These are phyloP conservation scores for Glyphotaelius pellucidus DNA, from an alignment of 2,888 invertebrate genomes.

Conservation along the genomic window DNA sequence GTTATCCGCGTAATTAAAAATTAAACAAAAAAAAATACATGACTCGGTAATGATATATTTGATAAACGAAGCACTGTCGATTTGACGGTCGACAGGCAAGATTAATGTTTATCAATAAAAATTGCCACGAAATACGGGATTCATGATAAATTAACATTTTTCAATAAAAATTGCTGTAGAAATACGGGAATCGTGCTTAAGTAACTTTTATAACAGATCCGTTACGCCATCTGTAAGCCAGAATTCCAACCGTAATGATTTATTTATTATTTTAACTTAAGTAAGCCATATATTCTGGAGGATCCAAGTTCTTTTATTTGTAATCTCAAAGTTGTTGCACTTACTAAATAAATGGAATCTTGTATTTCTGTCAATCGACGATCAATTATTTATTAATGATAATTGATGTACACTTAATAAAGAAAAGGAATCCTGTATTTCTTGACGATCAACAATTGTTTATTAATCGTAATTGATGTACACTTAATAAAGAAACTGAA, in stretches of 20 bases:
- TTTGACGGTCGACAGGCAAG: background rate
- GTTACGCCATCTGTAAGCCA: too few relatives aligned
- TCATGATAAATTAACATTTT: background rate
- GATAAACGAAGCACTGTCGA: background rate
- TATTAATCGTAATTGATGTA: background rate
- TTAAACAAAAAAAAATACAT: constrained; percentile 9
- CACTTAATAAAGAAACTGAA: too few relatives aligned
- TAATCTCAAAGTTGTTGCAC: background rate
- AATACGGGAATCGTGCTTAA: too few relatives aligned
- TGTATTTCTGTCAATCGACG: background rate
- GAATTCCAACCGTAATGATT: background rate
- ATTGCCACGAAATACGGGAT: too few relatives aligned
- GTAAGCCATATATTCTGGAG: too few relatives aligned
- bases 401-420: background rate
- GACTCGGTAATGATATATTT: background rate
- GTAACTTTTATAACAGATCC: background rate
- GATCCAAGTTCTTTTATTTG: background rate
- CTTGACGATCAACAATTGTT: background rate
- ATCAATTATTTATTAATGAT: background rate
- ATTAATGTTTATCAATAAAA: background rate
- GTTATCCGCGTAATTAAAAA: constrained; percentile 4
- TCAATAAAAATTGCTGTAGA: too few relatives aligned
- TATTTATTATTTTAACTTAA: background rate
- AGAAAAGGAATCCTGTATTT: background rate
- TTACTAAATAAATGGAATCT: background rate